These are phyloP conservation scores for Dreissena rostriformis DNA, from an alignment of 1,140 invertebrate genomes.

Conservation along the genomic window DNA sequence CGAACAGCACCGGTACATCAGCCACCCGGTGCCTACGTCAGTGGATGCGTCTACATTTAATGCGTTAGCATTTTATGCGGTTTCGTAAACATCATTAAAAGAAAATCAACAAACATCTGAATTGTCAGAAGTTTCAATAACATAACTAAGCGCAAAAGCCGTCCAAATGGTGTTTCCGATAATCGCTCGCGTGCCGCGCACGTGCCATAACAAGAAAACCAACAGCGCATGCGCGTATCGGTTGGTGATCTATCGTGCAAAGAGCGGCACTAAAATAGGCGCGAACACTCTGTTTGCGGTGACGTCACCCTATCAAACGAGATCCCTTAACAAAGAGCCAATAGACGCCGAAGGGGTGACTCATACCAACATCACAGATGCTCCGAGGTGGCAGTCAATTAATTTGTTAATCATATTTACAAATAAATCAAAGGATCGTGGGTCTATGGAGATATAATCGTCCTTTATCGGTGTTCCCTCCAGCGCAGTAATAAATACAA, in stretches of 20 bases:
- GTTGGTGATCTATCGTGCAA: too few relatives aligned
- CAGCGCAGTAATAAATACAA: too few relatives aligned
- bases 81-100: background rate
- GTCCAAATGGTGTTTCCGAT: too few relatives aligned
- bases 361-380: too few relatives aligned
- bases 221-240: background rate
- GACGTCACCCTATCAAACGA: background rate
- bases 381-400: too few relatives aligned
- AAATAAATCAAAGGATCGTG: too few relatives aligned
- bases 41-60: slow-evolving; percentile 15
- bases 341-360: too few relatives aligned
- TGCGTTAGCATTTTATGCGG: slow-evolving; percentile 31
- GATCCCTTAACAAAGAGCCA: background rate
- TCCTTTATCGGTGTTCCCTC: too few relatives aligned
- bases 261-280: too few relatives aligned
- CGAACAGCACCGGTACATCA: background rate
- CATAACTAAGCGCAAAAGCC: background rate
- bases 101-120: slow-evolving; percentile 35
- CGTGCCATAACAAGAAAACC: slow-evolving; percentile 5
- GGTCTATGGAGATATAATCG: too few relatives aligned
- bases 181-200: slow-evolving; percentile 30
- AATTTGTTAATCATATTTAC: too few relatives aligned
- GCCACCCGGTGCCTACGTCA: slow-evolving; percentile 29
- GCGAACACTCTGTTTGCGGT: background rate
- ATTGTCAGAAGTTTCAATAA: slow-evolving; percentile 34